phyloP scores from a whole-genome alignment of 2,888 invertebrate genomes.

The Euzetes globulus region DNA sequence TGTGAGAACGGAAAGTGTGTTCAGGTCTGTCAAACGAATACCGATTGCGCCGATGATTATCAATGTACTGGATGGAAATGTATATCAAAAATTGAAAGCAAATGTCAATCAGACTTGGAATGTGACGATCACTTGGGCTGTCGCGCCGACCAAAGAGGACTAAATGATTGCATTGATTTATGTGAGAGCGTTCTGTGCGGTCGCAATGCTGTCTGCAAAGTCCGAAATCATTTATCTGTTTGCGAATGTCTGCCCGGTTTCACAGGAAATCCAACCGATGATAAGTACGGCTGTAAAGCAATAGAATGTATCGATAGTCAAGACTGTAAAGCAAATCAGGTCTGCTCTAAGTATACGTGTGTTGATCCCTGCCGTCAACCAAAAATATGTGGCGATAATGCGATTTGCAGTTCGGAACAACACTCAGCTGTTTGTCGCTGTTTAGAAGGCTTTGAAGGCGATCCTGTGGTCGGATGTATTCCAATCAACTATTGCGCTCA shows the following conservation, averaged over 20 bases:
- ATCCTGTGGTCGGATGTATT: conserved; percentile 63
- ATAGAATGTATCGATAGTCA: conserved; percentile 72
- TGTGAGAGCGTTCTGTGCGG: conserved; percentile 53
- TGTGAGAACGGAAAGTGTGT: conserved; percentile 68
- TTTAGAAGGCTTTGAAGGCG: conserved; percentile 74
- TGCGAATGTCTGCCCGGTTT: conserved; percentile 63
- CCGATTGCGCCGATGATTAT: conserved; percentile 68
- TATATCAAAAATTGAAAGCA: conserved; percentile 44
- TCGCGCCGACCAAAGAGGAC: conserved; percentile 59
- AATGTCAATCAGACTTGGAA: conserved; percentile 62
- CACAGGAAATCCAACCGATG: conserved; percentile 65
- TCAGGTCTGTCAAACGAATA: conserved; percentile 61
- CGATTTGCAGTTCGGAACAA: conserved; percentile 73
- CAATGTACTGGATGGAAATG: conserved; percentile 45
- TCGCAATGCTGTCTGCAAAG: conserved; percentile 41
- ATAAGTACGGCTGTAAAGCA: conserved; percentile 55
- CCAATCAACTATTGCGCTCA: conserved; percentile 66
- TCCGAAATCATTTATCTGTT: conserved; percentile 40
- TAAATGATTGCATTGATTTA: conserved; percentile 61
- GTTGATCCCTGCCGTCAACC: conserved; percentile 62
- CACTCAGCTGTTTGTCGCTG: conserved; percentile 73
- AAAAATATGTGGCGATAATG: conserved; percentile 69
- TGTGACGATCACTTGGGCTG: conserved; percentile 70
- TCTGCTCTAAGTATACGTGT: conserved; percentile 58
- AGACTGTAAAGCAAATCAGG: conserved; percentile 67